phyloP scores from a whole-genome alignment of 2,888 invertebrate genomes.

The Leucozona laternaria region DNA sequence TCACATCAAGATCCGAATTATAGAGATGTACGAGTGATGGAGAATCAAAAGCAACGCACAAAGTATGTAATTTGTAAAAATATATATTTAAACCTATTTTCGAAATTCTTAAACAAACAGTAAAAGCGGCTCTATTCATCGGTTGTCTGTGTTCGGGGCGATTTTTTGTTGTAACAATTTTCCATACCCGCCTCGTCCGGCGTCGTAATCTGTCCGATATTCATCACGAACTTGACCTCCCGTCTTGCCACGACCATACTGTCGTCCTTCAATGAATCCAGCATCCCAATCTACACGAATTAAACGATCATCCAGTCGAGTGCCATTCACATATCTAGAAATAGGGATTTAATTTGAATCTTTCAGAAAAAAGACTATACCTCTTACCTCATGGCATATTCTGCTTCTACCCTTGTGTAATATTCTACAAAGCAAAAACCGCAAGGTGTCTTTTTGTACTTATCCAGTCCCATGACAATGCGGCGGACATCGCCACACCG shows the following conservation, averaged over 20 bases:
- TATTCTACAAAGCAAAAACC: conserved; percentile 99
- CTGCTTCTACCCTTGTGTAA: conserved; percentile 90
- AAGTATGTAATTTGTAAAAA: conserved; percentile 47
- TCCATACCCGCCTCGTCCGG: conserved; percentile 98
- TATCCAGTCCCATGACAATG: conserved; percentile 99
- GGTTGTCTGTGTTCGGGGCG: conserved; percentile 86
- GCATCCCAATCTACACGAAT: conserved; percentile 99
- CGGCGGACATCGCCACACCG: conserved; percentile 97
- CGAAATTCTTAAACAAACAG: conserved; percentile 46
- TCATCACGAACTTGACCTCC: conserved; percentile 99
- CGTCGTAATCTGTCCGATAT: conserved; percentile 98
- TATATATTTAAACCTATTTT: conserved; percentile 70
- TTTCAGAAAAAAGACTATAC: too few species aligned
- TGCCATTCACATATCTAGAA: conserved; percentile 96
- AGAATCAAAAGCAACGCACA: not conserved
- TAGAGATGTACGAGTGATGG: not conserved
- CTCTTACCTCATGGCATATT: conserved; percentile 89
- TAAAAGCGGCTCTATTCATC: conserved; percentile 61
- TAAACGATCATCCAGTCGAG: conserved; percentile 97
- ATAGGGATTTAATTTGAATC: not conserved
- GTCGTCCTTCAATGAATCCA: conserved; percentile 98
- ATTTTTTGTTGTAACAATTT: conserved; percentile 95
- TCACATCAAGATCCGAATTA: conserved; percentile 32
- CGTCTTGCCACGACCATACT: conserved; percentile 98
- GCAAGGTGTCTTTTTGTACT: conserved; percentile 99